phyloP scores from a whole-genome alignment of 2,888 invertebrate species.

The Cynaeus angustus region DNA sequence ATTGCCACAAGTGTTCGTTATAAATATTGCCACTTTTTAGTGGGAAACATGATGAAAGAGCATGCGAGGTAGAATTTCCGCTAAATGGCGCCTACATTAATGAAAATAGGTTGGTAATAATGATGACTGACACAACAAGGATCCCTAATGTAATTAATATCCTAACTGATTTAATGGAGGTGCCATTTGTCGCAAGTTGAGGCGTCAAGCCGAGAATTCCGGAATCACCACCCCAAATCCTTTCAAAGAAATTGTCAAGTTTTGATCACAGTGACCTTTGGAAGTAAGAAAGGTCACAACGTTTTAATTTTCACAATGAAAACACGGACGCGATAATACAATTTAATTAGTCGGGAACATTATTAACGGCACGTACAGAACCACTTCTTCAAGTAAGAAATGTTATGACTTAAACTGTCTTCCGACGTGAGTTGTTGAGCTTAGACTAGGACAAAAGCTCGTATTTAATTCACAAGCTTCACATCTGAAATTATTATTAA shows the following conservation, averaged over 20 bases:
- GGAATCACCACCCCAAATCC: not conserved
- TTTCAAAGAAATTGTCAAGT: conserved; percentile 5
- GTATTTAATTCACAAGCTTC: conserved; percentile 14
- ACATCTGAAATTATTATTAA: conserved; percentile 33
- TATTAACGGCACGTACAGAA: conserved; percentile 1
- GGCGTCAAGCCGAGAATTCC: conserved; percentile 44
- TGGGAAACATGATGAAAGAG: conserved; percentile 6
- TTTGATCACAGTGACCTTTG: conserved; percentile 13
- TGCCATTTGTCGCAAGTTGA: conserved; percentile 55
- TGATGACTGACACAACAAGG: conserved; percentile 56
- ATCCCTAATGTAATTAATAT: conserved; percentile 58
- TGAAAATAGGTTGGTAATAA: conserved; percentile 51
- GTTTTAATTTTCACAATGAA: conserved; percentile 21
- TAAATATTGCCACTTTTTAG: too few species aligned
- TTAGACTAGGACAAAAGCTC: conserved; percentile 20
- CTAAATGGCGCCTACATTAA: conserved; percentile 33
- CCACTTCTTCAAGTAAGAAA: conserved; percentile 1
- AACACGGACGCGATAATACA: conserved; percentile 25
- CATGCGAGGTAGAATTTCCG: not conserved
- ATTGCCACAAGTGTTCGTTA: too few species aligned
- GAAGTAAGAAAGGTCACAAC: conserved; percentile 18
- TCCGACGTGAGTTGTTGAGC: conserved; percentile 21
- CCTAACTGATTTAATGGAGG: conserved; percentile 58
- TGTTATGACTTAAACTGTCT: conserved; percentile 32
- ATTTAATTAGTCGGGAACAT: conserved; percentile 30